Conservation (phyloP, 2,797 vertebrate genomes). For the Calcarius lapponicus region DNA sequence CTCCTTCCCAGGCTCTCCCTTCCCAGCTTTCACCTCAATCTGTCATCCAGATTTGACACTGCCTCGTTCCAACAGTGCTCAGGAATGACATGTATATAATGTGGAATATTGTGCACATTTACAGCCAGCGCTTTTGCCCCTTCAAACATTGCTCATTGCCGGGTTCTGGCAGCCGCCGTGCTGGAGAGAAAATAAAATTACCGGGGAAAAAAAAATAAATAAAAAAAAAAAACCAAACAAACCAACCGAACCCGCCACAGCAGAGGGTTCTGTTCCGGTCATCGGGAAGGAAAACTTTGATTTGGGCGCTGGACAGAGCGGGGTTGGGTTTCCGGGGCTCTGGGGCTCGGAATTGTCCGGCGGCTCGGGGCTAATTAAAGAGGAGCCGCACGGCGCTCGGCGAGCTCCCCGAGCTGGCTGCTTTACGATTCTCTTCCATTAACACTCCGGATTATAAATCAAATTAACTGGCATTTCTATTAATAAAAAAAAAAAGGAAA, state of each 20-base stretch:
- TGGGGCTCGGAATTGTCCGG: constrained; percentile 9
- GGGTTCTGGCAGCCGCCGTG: constrained; percentile 58
- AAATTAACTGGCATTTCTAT: constrained; percentile 66
- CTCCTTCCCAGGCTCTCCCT: constrained; percentile 88
- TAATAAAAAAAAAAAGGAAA: background rate
- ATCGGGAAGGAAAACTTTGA: constrained; percentile 41
- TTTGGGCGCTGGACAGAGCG: background rate
- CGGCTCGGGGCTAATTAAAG: constrained; percentile 50
- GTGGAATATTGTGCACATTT: constrained; percentile 99
- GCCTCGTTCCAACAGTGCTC: constrained; percentile 89
- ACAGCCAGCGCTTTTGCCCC: constrained; percentile 82
- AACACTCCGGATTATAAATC: constrained; percentile 66
- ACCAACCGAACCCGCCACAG: fast-evolving
- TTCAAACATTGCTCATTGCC: constrained; percentile 67
- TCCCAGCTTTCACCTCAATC: constrained; percentile 98
- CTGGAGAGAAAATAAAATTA: constrained; percentile 31
- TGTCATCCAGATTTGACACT: constrained; percentile 99
- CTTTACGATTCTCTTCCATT: constrained; percentile 60
- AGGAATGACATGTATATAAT: constrained; percentile 99
- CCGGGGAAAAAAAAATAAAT: background rate
- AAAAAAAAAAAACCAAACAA: background rate
- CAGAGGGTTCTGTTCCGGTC: constrained; percentile 19
- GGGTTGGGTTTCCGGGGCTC: background rate
- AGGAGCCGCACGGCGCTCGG: background rate
- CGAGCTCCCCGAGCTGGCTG: background rate